phyloP scores from a whole-genome alignment of 2,113 vertebrate genomes.

The Piaya cayana region DNA sequence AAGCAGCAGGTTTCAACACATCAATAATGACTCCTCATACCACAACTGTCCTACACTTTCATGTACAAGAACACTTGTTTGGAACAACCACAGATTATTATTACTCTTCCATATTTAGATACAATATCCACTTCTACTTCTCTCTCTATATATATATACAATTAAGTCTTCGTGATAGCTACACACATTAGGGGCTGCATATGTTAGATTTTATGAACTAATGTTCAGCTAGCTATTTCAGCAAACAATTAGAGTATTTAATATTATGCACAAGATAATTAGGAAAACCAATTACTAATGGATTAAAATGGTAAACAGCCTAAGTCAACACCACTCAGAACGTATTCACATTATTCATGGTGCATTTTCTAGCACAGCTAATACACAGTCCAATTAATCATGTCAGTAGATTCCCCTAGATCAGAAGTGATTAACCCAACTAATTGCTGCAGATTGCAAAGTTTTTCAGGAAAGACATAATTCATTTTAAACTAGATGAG shows the following conservation, averaged over 20 bases:
- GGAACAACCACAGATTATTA: background rate
- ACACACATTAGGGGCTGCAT: background rate
- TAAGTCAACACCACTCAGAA: constrained; percentile 31
- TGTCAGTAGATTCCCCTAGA: background rate
- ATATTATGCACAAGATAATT: constrained; percentile 57
- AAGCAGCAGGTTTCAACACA: background rate
- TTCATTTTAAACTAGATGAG: background rate
- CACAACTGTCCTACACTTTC: background rate
- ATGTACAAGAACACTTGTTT: background rate
- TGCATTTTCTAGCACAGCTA: background rate
- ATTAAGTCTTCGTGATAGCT: background rate
- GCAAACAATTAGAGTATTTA: constrained; percentile 43
- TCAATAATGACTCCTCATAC: background rate
- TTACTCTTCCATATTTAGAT: background rate
- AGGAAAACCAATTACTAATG: constrained; percentile 34
- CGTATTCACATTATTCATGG: background rate
- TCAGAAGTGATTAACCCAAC: constrained; percentile 23
- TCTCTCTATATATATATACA: background rate
- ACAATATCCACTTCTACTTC: constrained; percentile 8
- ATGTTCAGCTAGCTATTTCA: constrained; percentile 27
- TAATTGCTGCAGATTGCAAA: constrained; percentile 21
- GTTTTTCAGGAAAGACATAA: background rate
- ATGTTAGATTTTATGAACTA: constrained; percentile 31
- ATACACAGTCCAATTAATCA: constrained; percentile 11
- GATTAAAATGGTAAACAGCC: constrained; percentile 52